A percentile compares a stretch with the other conserved stretches of the same genome.
phyloP scores from a whole-genome alignment of 2,113 vertebrate genomes.

The Albula glossodonta region DNA sequence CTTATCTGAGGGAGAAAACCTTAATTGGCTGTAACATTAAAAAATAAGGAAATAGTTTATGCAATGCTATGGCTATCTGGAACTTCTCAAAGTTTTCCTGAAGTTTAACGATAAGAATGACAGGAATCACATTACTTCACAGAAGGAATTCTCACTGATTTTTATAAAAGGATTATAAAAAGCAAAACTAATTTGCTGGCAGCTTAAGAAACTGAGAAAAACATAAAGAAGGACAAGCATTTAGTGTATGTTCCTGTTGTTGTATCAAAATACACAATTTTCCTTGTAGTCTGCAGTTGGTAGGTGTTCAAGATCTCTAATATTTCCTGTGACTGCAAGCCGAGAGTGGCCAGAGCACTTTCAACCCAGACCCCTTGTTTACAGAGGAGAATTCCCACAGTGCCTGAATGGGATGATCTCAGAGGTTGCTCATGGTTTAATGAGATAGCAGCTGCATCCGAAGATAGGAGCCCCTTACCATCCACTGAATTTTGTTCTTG shows the following conservation, averaged over 20 bases:
- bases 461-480: conserved; percentile 52
- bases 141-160: conserved; percentile 18
- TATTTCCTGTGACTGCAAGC: not conserved
- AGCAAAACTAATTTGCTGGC: not conserved
- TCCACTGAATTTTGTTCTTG: conserved; percentile 43
- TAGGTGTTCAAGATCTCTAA: not conserved
- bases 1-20: not conserved
- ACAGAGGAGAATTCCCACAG: conserved; percentile 26
- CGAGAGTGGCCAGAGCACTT: not conserved
- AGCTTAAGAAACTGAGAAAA: not conserved
- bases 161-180: not conserved
- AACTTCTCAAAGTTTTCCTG: not conserved
- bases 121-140: not conserved
- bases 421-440: conserved; percentile 41
- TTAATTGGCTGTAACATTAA: conserved; percentile 2
- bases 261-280: not conserved
- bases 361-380: not conserved
- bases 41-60: conserved; percentile 20
- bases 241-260: not conserved
- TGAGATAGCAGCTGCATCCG: conserved; percentile 55
- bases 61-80: conserved; percentile 14
- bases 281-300: not conserved
- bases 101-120: conserved; percentile 20
- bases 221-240: not conserved
- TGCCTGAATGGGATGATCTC: conserved; percentile 31